Conservation (phyloP, 2,888 invertebrate species). For the Sarcophaga rosellei region DNA sequence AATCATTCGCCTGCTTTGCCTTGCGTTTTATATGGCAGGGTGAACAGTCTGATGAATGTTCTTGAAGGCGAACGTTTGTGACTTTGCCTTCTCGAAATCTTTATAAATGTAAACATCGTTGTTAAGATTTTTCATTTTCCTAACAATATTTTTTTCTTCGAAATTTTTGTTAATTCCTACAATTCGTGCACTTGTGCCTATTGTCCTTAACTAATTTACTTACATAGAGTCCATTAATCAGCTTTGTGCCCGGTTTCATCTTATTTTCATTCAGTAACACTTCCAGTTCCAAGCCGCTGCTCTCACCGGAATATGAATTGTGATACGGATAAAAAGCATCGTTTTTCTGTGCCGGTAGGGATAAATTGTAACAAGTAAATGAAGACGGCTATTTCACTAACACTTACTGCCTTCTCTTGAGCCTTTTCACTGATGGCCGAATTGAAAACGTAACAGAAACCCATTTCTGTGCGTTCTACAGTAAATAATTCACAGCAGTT, state of each 20-base stretch:
- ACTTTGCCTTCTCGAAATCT: no score
- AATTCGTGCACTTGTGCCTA: no score
- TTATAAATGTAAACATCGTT: no score
- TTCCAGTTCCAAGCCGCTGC: constrained; percentile 74
- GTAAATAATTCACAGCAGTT: constrained; percentile 82
- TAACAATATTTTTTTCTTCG: no score
- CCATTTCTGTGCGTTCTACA: constrained; percentile 81
- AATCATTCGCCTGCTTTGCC: no score
- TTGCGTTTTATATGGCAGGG: no score
- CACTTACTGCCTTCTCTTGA: constrained; percentile 70
- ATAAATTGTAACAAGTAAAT: background rate
- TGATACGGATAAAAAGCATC: constrained; percentile 76
- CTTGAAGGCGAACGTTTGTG: no score
- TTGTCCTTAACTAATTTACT: constrained; percentile 24
- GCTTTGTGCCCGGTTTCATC: constrained; percentile 60
- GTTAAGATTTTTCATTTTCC: no score
- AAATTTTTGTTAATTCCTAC: no score
- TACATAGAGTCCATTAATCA: constrained; percentile 72
- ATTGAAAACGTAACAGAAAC: constrained; percentile 82
- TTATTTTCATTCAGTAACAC: constrained; percentile 71
- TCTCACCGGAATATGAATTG: constrained; percentile 75
- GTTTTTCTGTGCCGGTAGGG: constrained; percentile 71
- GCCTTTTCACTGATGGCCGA: constrained; percentile 74
- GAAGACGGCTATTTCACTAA: background rate
- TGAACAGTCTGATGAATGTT: no score